Conservation (phyloP, 2,113 vertebrate genomes). For the Psammodynastes pulverulentus region DNA sequence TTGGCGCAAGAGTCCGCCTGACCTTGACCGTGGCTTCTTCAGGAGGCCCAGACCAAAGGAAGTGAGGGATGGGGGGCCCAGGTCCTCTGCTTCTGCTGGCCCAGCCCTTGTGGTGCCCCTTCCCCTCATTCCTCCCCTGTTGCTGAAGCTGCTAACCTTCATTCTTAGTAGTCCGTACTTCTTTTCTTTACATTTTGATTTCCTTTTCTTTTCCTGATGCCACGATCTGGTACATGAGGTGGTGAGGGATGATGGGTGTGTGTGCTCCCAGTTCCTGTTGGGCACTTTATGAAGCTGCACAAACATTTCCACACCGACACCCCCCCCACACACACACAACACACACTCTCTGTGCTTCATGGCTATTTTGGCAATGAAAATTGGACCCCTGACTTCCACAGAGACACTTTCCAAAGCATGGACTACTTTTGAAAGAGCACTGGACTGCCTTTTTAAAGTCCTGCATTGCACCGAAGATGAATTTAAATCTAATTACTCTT, state of each 20-base stretch:
- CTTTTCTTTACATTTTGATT: not conserved
- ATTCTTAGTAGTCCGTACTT: not conserved
- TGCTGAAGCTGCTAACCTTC: not conserved
- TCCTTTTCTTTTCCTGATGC: not conserved
- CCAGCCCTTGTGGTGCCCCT: not conserved
- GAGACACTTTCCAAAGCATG: not conserved
- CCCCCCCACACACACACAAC: not conserved
- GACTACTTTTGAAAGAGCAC: not conserved
- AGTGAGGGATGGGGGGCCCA: not conserved
- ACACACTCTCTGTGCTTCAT: not conserved
- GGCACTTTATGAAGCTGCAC: not conserved
- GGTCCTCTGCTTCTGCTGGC: not conserved
- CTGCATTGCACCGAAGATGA: not conserved
- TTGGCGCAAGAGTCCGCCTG: not conserved
- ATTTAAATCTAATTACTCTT: not conserved
- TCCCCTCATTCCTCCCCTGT: not conserved
- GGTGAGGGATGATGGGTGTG: not conserved
- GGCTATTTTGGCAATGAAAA: not conserved
- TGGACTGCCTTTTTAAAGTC: not conserved
- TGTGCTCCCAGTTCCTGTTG: not conserved
- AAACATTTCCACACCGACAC: not conserved
- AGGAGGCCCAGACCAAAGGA: not conserved
- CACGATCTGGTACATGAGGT: not conserved
- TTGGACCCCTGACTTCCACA: not conserved
- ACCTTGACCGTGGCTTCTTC: not conserved